Base-by-base conservation (phyloP, 2,888 invertebrate species). In the Caenorhabditis sinica region DNA sequence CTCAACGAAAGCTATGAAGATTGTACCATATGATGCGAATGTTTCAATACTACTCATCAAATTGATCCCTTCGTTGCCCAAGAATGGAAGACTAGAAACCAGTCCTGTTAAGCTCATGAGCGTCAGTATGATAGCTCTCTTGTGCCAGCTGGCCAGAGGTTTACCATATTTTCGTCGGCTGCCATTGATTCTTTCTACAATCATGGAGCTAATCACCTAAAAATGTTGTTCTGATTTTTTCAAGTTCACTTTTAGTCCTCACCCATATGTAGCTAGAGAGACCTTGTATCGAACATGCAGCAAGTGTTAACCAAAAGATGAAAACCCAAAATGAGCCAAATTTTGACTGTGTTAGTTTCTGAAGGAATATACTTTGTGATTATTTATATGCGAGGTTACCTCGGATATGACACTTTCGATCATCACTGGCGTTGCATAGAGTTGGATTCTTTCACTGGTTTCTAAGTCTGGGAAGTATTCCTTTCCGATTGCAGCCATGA, bases 181-280 rank as follows among this genome's bases (percentile, higher is more conserved):
- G 53, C 76, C 85, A 40, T 85, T 85, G 2, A 85, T n/a, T 72
- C 76, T 72, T 58, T 85, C 85, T 0, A 85, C 25, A 0, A 82
- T 51, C 77, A 85, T 82, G 6, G 85, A 85, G 30, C 68, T 77
- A 6, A 85, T 82, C 8, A 83, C 74, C 82, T 82, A 45, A 17
- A 53, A 3, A 53, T 2, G 33, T 60, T 60, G 17, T 60, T 36
- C 6, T 36, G 36, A 25, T 11, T 23, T 56, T 13, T 20, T n/a
- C 51, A 20, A n/a, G 20, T n/a, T 11, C 3, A 45, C 28, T 33
- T 51, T 40, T 36, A 51, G 36, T 15, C n/a, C 33, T 25, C 49
- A 83, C 83, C 83, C 83, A 83, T 25, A 83, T 75, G 45, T 83
- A 79, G 5, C 74, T 51, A 2, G 80, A 45, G 13, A 83, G 30